phyloP scores from a whole-genome alignment of 2,797 vertebrate species.

The Pseudopleuronectes americanus region DNA sequence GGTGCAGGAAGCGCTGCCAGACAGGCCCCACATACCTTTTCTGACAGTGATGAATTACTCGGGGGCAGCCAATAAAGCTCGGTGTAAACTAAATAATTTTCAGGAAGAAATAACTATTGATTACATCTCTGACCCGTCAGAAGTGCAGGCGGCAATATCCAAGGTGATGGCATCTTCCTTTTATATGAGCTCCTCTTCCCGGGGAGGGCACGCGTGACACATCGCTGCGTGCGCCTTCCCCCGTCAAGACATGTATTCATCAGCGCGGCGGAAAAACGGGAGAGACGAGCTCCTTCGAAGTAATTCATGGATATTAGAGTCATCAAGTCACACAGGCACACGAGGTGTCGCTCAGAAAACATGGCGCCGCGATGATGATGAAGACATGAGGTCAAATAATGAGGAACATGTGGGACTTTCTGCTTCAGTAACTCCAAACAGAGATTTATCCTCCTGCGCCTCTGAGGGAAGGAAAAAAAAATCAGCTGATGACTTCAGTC shows the following conservation, averaged over 20 bases:
- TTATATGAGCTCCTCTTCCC: constrained; percentile 50
- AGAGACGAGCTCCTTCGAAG: constrained; percentile 32
- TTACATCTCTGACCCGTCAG: constrained; percentile 73
- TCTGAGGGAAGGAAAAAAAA: neutral
- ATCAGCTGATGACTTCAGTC: constrained; percentile 36
- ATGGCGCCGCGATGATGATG: constrained; percentile 41
- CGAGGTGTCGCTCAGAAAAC: constrained; percentile 18
- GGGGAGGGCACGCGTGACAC: constrained; percentile 59
- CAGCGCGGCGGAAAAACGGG: constrained; percentile 30
- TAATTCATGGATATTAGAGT: constrained; percentile 37
- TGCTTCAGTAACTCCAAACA: constrained; percentile 49
- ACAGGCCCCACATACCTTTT: constrained; percentile 43
- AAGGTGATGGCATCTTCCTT: constrained; percentile 49
- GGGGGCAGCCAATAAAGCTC: constrained; percentile 62
- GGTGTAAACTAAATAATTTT: constrained; percentile 63
- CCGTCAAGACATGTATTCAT: constrained; percentile 65
- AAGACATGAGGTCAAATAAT: constrained; percentile 62
- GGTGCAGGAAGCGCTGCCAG: constrained; percentile 29
- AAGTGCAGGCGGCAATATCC: constrained; percentile 66
- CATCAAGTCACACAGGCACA: constrained; percentile 1
- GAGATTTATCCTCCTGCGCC: constrained; percentile 41
- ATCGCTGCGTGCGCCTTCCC: constrained; percentile 64
- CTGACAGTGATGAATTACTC: constrained; percentile 77
- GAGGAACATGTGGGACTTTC: constrained; percentile 66
- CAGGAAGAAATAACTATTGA: constrained; percentile 78